Base-by-base conservation (phyloP, 2,888 invertebrate species). In the Eupithecia tripunctaria region DNA sequence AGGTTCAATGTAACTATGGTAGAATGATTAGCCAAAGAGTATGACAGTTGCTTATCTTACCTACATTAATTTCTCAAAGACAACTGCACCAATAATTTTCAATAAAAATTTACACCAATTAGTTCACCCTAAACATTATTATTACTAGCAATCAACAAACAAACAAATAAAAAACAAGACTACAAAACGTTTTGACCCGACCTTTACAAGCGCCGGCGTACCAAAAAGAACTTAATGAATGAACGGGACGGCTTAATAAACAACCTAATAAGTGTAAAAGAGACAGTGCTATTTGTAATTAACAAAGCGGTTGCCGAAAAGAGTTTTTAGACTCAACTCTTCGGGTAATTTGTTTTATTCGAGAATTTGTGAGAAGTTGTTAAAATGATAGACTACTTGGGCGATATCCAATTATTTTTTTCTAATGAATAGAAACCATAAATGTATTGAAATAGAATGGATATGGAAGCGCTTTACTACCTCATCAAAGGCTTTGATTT, bases 71-170 rank as follows among this genome's bases (percentile, higher is more conserved):
- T 32, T 47, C 36, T 69, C 63, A 63, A 63, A 47, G 32, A 27
- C 18, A 27, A 60, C 68, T 41, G 29, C 36, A 47, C 29, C 81
- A 78, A 86, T 92, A 88, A 87, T 91, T 92, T 90, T 90, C 87
- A 94, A 93, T 93, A 91, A 91, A 91, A 91, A 88, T 91, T 89
- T 91, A 91, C 91, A 92, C 89, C 92, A 93, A 94, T 94, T 93
- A 93, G 92, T 88, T 86, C 82, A 77, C 80, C 83, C 84, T 91
- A 93, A 93, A 92, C 91, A 91, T 92, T 92, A 88, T 94, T 92
- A 93, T 94, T 91, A 93, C 85, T 87, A 83, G 86, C 89, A 91
- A 93, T 92, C 93, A 91, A 88, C 91, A 81, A 82, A 85, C 86
- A 86, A 82, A 87, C 88, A 87, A 88, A 91, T 88, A 91, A 87